A percentile compares a stretch with the other conserved stretches of the same genome.
phyloP scores from a whole-genome alignment of 2,113 vertebrate genomes.

The Delphinapterus leucas region DNA sequence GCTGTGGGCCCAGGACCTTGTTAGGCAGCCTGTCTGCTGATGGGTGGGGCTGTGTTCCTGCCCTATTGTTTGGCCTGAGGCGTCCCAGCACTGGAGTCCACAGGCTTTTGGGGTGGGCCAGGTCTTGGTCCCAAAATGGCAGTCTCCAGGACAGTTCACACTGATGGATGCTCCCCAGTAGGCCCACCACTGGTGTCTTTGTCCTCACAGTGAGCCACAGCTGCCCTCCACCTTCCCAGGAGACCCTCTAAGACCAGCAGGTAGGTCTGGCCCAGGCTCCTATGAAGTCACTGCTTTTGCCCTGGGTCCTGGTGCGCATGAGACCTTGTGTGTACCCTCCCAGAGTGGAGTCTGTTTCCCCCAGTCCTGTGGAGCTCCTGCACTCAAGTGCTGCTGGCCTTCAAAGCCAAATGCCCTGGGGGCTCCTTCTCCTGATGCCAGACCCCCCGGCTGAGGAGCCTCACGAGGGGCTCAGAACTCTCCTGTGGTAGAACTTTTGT shows the following conservation, averaged over 20 bases:
- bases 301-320: background rate
- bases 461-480: background rate
- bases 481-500: background rate
- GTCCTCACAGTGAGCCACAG: background rate
- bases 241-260: background rate
- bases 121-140: background rate
- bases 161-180: background rate
- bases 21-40: background rate
- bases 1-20: background rate
- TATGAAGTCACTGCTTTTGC: background rate
- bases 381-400: background rate
- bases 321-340: background rate
- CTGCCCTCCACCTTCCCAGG: background rate
- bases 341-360: background rate
- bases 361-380: background rate
- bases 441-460: background rate
- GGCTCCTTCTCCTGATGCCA: background rate
- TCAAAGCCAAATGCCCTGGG: background rate
- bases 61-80: background rate
- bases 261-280: background rate
- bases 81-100: background rate
- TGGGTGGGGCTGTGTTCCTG: background rate
- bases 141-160: background rate
- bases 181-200: background rate
- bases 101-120: background rate